Base-by-base conservation (phyloP, 2,888 invertebrate genomes). In the Cheilosia impressa region DNA sequence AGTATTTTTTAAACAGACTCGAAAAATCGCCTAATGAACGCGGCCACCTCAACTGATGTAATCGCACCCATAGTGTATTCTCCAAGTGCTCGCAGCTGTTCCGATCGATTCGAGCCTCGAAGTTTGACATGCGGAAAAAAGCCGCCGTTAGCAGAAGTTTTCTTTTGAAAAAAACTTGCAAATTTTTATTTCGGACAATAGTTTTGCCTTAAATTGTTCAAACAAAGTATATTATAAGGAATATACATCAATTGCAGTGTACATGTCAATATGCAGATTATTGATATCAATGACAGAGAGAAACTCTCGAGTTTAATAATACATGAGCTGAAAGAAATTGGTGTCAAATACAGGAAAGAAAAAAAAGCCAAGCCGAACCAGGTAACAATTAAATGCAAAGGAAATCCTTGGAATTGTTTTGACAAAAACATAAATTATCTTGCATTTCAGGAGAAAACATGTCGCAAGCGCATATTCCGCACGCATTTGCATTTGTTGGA, bases 301-400 rank as follows among this genome's bases (percentile, higher is more conserved):
- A 93, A 94, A 89, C 92, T 94, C 22, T 92, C 93, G 72, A 91
- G 92, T 76, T 91, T 95, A 87, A 94, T 96, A 71, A 93, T 95
- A 19, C 94, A 94, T 83, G 95, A 96, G 91, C 92, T 96, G 60
- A 94, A 95, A 89, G 94, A 94, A 89, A 94, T 95, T 65, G 96
- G 96, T 50, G 93, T 96, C 88, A 96, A 96, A 91, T 95, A 95
- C 90, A 93, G 95, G 66, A 92, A 94, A 58, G 96, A 96, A 90
- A 96, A 95, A 90, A 94, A 94, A 91, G 90, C 93, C 87, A 93
- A 94, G 93, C 92, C 91, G 90, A 91, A 93, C 9, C 93, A 93
- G 93, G 94, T 94, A 88, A 73, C 27, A 45, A 34, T 3, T 31
- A 9, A 27, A n/a, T 45, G 10, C 4, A 22, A 17, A 7, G 3